phyloP scores from a whole-genome alignment of 2,888 invertebrate genomes.

The Agrilus cyanescens region DNA sequence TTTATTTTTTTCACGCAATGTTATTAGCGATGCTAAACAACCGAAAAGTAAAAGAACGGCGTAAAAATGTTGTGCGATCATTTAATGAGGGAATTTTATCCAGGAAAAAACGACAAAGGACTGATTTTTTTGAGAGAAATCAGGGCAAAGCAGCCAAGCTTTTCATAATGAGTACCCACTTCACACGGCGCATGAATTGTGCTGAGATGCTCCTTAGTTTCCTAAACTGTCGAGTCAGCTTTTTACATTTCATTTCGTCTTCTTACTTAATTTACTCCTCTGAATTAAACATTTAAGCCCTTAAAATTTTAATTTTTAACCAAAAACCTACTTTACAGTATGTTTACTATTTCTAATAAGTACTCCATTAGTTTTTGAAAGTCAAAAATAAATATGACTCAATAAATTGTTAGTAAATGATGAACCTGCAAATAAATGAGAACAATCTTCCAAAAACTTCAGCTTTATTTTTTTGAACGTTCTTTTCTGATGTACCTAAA shows the following conservation, averaged over 20 bases:
- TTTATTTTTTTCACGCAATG: conserved; percentile 10
- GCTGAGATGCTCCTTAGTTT: conserved; percentile 14
- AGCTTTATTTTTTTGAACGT: too few species aligned
- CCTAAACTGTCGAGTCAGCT: conserved; percentile 23
- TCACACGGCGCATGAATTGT: conserved; percentile 25
- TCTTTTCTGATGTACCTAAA: too few species aligned
- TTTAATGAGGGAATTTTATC: conserved; percentile 13
- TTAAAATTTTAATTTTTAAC: too few species aligned
- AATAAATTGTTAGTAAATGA: too few species aligned
- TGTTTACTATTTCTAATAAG: too few species aligned
- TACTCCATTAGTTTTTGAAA: too few species aligned
- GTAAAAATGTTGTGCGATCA: conserved; percentile 23
- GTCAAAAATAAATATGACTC: too few species aligned
- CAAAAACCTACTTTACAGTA: too few species aligned
- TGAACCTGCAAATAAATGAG: too few species aligned
- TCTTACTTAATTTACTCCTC: conserved; percentile 2
- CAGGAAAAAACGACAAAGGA: conserved; percentile 8
- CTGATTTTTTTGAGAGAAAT: conserved; percentile 17
- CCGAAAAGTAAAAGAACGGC: conserved; percentile 23
- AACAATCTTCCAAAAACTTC: too few species aligned
- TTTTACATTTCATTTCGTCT: conserved; percentile 12
- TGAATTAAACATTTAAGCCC: background rate
- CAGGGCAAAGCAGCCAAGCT: conserved; percentile 16
- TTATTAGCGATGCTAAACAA: conserved; percentile 19
- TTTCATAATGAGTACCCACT: conserved; percentile 22